Percentiles rank a stretch among this genome's conserved stretches.
phyloP scores from a whole-genome alignment of 2,888 invertebrate species.

The Cantharis lateralis region DNA sequence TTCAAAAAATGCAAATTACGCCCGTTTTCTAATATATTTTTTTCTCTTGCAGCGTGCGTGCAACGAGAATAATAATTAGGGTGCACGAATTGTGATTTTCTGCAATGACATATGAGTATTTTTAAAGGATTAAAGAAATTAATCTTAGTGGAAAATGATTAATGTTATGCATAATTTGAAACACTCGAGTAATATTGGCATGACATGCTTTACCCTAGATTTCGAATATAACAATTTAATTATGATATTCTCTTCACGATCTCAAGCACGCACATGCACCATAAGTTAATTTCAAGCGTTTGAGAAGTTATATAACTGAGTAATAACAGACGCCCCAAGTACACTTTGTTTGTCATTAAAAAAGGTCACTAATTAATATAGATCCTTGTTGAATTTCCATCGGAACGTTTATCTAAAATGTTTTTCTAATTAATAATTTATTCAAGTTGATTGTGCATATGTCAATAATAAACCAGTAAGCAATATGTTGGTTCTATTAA shows the following conservation, averaged over 20 bases:
- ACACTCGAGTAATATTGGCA: not conserved
- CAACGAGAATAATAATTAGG: not conserved
- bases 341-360: not conserved
- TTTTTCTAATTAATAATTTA: too few species aligned
- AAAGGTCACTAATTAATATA: not conserved
- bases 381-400: not conserved
- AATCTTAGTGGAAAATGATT: not conserved
- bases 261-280: not conserved
- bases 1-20: not conserved
- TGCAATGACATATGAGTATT: not conserved
- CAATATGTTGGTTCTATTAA: too few species aligned
- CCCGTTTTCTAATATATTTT: not conserved
- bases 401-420: not conserved
- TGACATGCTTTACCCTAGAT: not conserved
- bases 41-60: not conserved
- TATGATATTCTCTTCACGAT: not conserved
- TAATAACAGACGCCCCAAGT: not conserved
- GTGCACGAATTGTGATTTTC: not conserved
- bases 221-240: slow-evolving; percentile 3
- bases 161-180: not conserved
- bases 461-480: too few species aligned
- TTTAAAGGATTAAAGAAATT: not conserved
- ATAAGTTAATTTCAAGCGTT: not conserved
- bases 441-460: too few species aligned
- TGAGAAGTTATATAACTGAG: not conserved